A percentile compares a stretch with the other conserved stretches of the same genome.
Evolutionary conservation across 2,888 invertebrate genomes (phyloP).

Genomic region (Zygothrica quintamaculata): DNA sequence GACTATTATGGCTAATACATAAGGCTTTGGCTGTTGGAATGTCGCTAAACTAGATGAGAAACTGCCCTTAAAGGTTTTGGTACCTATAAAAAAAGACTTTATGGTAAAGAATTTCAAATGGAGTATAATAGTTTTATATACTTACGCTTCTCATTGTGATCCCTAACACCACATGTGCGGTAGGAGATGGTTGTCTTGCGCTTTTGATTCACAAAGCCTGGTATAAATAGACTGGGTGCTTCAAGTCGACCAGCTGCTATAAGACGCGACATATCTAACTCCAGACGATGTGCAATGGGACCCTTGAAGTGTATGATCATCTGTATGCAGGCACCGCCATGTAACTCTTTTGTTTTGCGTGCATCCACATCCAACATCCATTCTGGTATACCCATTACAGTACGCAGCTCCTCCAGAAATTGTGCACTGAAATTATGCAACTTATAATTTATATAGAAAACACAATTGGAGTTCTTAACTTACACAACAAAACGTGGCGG

Average conservation of each 20-base stretch:
- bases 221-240: constrained; percentile 90
- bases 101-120: too few species aligned
- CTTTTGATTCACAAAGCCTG: constrained; percentile 90
- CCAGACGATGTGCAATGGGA: constrained; percentile 91
- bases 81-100: constrained; percentile 44
- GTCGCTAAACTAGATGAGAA: constrained; percentile 56
- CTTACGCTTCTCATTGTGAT: constrained; percentile 89
- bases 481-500: constrained; percentile 95
- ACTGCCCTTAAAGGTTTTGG: constrained; percentile 59
- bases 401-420: constrained; percentile 92
- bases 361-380: constrained; percentile 96
- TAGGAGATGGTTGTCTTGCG: constrained; percentile 90
- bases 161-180: constrained; percentile 90
- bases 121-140: not conserved
- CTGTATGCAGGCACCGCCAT: constrained; percentile 92
- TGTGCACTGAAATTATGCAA: constrained; percentile 87
- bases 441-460: not conserved
- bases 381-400: constrained; percentile 93
- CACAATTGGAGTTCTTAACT: constrained; percentile 65
- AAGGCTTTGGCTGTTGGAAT: constrained; percentile 59
- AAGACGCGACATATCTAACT: constrained; percentile 90
- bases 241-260: constrained; percentile 90
- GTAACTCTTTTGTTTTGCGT: constrained; percentile 90
- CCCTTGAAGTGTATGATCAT: constrained; percentile 94
- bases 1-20: constrained; percentile 56